Percentiles rank a stretch among this genome's conserved stretches.
Evolutionary conservation across 2,888 invertebrate species (phyloP).

Genomic region (Polia nebulosa): DNA sequence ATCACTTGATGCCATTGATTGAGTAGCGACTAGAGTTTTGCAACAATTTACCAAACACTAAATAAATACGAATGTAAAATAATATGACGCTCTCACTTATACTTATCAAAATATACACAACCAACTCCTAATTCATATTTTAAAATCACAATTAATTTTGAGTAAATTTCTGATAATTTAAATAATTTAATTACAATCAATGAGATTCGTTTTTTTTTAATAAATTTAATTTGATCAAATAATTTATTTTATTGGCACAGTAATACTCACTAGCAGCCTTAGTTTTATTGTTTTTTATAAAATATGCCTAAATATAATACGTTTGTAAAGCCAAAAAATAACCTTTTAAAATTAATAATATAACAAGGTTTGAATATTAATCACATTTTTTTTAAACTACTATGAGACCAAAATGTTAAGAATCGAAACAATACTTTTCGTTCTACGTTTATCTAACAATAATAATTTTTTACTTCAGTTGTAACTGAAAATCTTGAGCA

Average conservation of each 20-base stretch:
- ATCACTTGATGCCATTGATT: neutral
- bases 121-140: slow-evolving; percentile 33
- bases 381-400: neutral
- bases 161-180: slow-evolving; percentile 20
- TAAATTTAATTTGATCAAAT: slow-evolving; percentile 26
- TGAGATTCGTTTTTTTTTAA: slow-evolving; percentile 58
- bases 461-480: slow-evolving; percentile 25
- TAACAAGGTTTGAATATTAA: neutral
- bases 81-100: slow-evolving; percentile 12
- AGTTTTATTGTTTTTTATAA: slow-evolving; percentile 20
- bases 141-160: slow-evolving; percentile 44
- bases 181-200: slow-evolving; percentile 50
- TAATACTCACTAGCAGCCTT: slow-evolving; percentile 42
- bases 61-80: slow-evolving; percentile 27
- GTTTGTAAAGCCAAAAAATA: slow-evolving; percentile 7
- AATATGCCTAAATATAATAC: slow-evolving; percentile 15
- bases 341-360: neutral
- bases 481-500: slow-evolving; percentile 38
- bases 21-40: slow-evolving; percentile 7
- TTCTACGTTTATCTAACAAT: slow-evolving; percentile 17
- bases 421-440: slow-evolving; percentile 43
- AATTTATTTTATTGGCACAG: slow-evolving; percentile 47
- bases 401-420: slow-evolving; percentile 35
- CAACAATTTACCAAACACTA: slow-evolving; percentile 35
- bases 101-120: slow-evolving; percentile 49